Percentiles rank a stretch among this genome's conserved stretches.
Evolutionary conservation across 2,113 vertebrate species (phyloP).

Genomic region (Callithrix jacchus): DNA sequence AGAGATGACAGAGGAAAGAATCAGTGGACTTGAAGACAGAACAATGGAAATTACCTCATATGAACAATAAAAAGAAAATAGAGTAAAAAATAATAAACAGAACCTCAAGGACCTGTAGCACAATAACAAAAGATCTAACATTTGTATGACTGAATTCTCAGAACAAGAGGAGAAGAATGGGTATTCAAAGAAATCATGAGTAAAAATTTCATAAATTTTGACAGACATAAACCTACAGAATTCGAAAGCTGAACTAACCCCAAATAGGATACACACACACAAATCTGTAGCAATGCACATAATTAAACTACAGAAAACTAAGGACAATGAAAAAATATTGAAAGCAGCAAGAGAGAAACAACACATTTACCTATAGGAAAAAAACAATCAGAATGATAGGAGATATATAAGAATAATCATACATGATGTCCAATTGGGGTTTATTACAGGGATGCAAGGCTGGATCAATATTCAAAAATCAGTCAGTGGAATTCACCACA

Average conservation of each 20-base stretch:
- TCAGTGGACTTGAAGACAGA: neutral
- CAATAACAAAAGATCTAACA: neutral
- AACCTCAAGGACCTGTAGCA: neutral
- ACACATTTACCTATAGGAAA: neutral
- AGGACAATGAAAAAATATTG: neutral
- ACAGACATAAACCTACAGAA: neutral
- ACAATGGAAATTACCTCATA: neutral
- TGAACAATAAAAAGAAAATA: slow-evolving; percentile 6
- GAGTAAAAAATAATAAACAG: neutral
- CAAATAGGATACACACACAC: slow-evolving; percentile 6
- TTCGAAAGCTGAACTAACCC: neutral
- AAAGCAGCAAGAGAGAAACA: neutral
- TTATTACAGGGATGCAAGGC: neutral
- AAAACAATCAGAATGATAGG: neutral
- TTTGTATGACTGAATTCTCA: neutral
- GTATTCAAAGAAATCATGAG: neutral
- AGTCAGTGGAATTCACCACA: neutral
- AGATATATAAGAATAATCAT: slow-evolving; percentile 31
- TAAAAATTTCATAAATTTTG: slow-evolving; percentile 27
- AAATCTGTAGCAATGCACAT: neutral
- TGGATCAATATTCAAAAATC: neutral
- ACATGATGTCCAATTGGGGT: neutral
- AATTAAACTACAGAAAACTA: slow-evolving; percentile 20
- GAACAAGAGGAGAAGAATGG: neutral
- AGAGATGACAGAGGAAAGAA: neutral